These are phyloP conservation scores for Chloroceryle inda DNA, from an alignment of 2,797 vertebrate species.

Conservation along the genomic window DNA sequence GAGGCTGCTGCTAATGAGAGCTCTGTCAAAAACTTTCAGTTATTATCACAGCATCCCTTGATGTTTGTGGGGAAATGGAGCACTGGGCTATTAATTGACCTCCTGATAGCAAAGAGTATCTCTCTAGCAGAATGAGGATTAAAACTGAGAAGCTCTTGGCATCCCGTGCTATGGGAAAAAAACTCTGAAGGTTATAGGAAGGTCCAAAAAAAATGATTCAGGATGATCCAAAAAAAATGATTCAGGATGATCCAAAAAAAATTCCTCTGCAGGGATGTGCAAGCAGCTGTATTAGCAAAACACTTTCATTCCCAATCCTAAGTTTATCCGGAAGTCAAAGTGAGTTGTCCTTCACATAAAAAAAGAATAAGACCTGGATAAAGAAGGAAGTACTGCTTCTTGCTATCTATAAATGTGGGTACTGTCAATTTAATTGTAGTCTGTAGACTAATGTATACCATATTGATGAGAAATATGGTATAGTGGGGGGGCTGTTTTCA, in stretches of 20 bases:
- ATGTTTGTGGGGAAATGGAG: conserved; percentile 22
- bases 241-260: background rate
- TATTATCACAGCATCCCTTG: conserved; percentile 14
- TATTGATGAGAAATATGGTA: background rate
- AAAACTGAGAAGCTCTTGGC: background rate
- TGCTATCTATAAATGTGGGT: rapidly evolving
- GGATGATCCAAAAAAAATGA: background rate
- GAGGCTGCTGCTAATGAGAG: conserved; percentile 28
- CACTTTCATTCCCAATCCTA: background rate
- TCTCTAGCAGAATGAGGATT: background rate
- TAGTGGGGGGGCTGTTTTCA: background rate
- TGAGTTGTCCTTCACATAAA: background rate
- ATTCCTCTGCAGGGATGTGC: background rate
- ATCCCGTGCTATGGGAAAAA: background rate
- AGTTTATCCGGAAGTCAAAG: background rate
- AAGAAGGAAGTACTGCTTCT: background rate
- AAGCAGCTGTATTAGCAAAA: conserved; percentile 20
- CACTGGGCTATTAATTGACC: conserved; percentile 12
- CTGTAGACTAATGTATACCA: background rate
- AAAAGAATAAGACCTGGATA: background rate
- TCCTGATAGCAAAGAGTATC: background rate
- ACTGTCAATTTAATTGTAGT: background rate
- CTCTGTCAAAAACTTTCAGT: conserved; percentile 19
- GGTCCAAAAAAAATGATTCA: background rate
- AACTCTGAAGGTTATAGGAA: background rate